Conservation (phyloP, 2,888 invertebrate genomes). For the Cyclophora albipunctata region DNA sequence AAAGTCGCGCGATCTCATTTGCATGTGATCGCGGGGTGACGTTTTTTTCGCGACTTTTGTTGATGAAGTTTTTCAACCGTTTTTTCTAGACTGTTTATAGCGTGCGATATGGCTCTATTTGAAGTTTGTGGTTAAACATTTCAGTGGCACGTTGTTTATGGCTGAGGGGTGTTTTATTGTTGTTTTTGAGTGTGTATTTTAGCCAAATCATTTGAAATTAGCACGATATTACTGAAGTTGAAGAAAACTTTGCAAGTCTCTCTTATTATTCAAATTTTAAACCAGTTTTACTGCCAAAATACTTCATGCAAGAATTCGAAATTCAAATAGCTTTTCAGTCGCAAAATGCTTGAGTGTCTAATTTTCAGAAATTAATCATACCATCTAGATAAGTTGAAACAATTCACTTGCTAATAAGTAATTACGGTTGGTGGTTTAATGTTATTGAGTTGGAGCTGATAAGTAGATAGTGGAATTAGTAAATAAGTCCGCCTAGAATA, state of each 20-base stretch:
- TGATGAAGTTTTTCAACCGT: conserved; percentile 58
- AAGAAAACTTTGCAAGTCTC: not conserved
- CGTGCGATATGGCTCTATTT: conserved; percentile 61
- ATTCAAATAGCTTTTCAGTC: too few species aligned
- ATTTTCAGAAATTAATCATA: too few species aligned
- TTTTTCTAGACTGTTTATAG: conserved; percentile 58
- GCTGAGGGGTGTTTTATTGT: conserved; percentile 56
- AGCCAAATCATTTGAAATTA: conserved; percentile 36
- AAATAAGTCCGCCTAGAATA: conserved; percentile 25
- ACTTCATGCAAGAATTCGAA: too few species aligned
- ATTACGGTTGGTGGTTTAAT: not conserved
- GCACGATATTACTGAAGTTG: conserved; percentile 20
- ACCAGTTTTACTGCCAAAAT: too few species aligned
- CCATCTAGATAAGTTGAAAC: too few species aligned
- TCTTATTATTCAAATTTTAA: too few species aligned
- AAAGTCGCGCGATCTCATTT: conserved; percentile 62
- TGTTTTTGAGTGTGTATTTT: conserved; percentile 49
- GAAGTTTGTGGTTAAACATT: conserved; percentile 69
- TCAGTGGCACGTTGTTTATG: conserved; percentile 62
- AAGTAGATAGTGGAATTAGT: conserved; percentile 14
- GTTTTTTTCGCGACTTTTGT: conserved; percentile 61
- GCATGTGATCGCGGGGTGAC: conserved; percentile 63
- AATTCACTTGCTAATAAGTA: not conserved
- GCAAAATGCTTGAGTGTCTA: too few species aligned
- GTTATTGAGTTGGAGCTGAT: not conserved